Base-by-base conservation (phyloP, 2,888 invertebrate species). In the Drosophila maculinotata region DNA sequence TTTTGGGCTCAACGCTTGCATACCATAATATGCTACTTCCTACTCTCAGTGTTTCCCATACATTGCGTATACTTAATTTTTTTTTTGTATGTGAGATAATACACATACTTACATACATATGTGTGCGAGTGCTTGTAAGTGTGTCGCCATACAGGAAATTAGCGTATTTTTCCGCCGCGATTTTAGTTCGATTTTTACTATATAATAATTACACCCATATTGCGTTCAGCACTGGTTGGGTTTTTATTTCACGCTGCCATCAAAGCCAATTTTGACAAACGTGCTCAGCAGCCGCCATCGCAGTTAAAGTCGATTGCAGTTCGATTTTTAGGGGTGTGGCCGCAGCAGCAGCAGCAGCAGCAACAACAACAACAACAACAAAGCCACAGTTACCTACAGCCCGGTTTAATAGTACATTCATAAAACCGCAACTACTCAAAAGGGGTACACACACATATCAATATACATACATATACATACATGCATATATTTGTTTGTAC, bases 191-290 rank as follows among this genome's bases (percentile, higher is more conserved):
- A 63, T 70, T 62, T 77, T 66, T 70, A 63, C 66, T 76, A 65
- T 77, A 76, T 72, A 80, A 77, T 74, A 77, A 74, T 80, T 79
- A 71, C 76, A 76, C 68, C 77, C 74, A 74, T 68, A 74, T 72
- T 72, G 69, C 72, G 72, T 66, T 63, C 23, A 42, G 30, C 39
- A 63, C 33, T 52, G 48, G 31, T 44, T 59, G 60, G 47, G 48
- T 53, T 52, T 57, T 48, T 47, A 36, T 45, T 48, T 14, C 6
- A 14, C 31, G 47, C 56, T 51, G 69, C 41, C 64, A 74, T 69
- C 72, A 69, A 59, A 71, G 54, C 75, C 75, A 72, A 69, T 69
- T 77, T 80, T 67, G 71, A 77, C 64, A 77, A 77, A 77, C 68
- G 63, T 74, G 70, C 66, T 63, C 65, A 58, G 51, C 20, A 15